Evolutionary conservation across 2,888 invertebrate genomes (phyloP), one percentile per base, ranked within the genome.

Genomic region (Idaea aversata): DNA sequence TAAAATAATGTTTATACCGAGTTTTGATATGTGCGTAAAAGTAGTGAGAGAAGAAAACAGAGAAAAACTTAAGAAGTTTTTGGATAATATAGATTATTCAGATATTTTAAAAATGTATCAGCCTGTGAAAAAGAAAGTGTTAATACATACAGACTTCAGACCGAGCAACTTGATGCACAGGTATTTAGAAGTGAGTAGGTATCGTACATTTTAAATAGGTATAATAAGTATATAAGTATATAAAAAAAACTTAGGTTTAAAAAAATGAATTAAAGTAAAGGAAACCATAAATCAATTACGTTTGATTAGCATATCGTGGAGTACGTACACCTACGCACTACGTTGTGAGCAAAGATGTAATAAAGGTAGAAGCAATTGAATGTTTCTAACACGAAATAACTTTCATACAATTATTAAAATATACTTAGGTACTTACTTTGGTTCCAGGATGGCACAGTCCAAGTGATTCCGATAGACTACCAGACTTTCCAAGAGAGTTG

Each of bases 401-500:
- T 25, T 25, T 25, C 25, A 25, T 25, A 25, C 25, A 25, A n/a
- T 25, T 25, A 25, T 2, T 25, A 25, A 25, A 25, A 25, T 25
- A 3, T 25, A 25, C n/a, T n/a, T n/a, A n/a, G n/a, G n/a, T 25
- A 25, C 25, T 25, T 25, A 25, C 25, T 25, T 47, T 25, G 0
- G 6, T 59, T 16, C 3, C 34, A 38, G 35, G 63, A 79, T 15
- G 76, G 72, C n/a, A 67, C 63, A 5, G 5, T 82, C 0, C 72
- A 79, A 1, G 68, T 78, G 0, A 73, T 83, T 0, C 77, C 76
- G 3, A 71, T 86, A 34, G 88, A 88, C 71, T 85, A 79, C 67
- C 88, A 88, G 65, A 83, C 84, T 0, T 63, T 87, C 1, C 81
- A 80, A 69, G 36, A 77, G 0, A 85, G 85, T 0, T 74, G 79